Evolutionary conservation across 2,888 invertebrate species (phyloP).

Genomic region (Rhopalosiphum nymphaeae): DNA sequence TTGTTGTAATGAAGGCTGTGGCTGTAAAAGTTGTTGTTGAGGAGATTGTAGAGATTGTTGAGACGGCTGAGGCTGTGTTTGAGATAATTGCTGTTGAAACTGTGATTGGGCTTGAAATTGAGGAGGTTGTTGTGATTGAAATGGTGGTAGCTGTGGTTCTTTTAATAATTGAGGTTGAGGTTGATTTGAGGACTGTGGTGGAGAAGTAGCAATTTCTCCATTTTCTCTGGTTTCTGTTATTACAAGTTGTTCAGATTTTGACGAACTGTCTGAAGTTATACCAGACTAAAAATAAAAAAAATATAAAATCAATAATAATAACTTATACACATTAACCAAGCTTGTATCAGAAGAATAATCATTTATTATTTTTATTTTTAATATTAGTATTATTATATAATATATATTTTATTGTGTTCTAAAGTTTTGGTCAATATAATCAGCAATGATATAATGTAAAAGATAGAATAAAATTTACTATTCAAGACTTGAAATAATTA

Average conservation of each 20-base stretch:
- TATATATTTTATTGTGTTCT: too few relatives aligned
- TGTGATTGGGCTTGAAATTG: slow-evolving; percentile 26
- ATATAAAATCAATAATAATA: neutral
- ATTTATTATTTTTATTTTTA: neutral
- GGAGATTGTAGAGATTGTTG: slow-evolving; percentile 2
- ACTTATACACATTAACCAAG: neutral
- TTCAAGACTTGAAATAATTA: too few relatives aligned
- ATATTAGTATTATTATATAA: too few relatives aligned
- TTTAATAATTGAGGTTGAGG: neutral
- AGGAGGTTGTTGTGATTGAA: slow-evolving; percentile 6
- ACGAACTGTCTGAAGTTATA: slow-evolving; percentile 27
- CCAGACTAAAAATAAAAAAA: neutral
- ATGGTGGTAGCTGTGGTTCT: neutral
- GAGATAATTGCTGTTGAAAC: slow-evolving; percentile 8
- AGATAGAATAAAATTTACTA: too few relatives aligned
- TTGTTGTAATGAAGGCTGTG: neutral
- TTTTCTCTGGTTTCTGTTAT: slow-evolving; percentile 50
- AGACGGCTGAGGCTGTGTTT: neutral
- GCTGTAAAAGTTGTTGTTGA: slow-evolving; percentile 2
- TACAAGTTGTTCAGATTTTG: slow-evolving; percentile 50
- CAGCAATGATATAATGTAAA: neutral
- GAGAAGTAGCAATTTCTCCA: slow-evolving; percentile 49
- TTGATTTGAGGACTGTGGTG: neutral
- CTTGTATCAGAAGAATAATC: neutral
- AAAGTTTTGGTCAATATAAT: neutral